Evolutionary conservation across 2,888 invertebrate genomes (phyloP).

Genomic region (Drosophila atripex): DNA sequence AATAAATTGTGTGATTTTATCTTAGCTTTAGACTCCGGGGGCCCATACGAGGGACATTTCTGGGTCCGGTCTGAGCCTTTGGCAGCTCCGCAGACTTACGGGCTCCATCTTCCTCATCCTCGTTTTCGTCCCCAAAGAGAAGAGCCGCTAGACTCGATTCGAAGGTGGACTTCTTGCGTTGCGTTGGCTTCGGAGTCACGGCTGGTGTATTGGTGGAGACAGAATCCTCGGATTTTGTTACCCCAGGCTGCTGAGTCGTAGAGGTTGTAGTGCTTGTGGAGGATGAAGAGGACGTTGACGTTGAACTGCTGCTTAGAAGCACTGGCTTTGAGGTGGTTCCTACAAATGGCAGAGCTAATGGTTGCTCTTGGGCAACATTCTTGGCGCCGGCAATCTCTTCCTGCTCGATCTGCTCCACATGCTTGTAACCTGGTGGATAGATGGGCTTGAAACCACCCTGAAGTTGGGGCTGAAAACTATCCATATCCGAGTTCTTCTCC

Average conservation of each 20-base stretch:
- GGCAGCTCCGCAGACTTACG: conserved; percentile 56
- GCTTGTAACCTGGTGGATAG: conserved; percentile 84
- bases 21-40: conserved; percentile 74
- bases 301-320: conserved; percentile 21
- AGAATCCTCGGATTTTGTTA: conserved; percentile 24
- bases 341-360: conserved; percentile 51
- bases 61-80: conserved; percentile 64
- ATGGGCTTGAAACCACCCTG: conserved; percentile 89
- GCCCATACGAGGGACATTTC: conserved; percentile 80
- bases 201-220: conserved; percentile 50
- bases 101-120: conserved; percentile 66
- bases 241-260: conserved; percentile 44
- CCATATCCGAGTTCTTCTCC: conserved; percentile 86
- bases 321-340: conserved; percentile 28
- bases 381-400: conserved; percentile 24
- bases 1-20: conserved; percentile 37
- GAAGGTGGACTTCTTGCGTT: conserved; percentile 79
- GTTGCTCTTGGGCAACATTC: conserved; percentile 51
- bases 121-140: conserved; percentile 83
- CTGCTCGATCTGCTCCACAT: conserved; percentile 62
- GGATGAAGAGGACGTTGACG: conserved; percentile 6
- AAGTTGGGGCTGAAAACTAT: conserved; percentile 88
- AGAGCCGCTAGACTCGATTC: conserved; percentile 82
- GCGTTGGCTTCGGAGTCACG: conserved; percentile 38
- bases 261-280: conserved; percentile 42